Evolutionary conservation across 64 coral and sea anemone genomes (phyloP).

Genomic region (Platygyra sinensis): DNA sequence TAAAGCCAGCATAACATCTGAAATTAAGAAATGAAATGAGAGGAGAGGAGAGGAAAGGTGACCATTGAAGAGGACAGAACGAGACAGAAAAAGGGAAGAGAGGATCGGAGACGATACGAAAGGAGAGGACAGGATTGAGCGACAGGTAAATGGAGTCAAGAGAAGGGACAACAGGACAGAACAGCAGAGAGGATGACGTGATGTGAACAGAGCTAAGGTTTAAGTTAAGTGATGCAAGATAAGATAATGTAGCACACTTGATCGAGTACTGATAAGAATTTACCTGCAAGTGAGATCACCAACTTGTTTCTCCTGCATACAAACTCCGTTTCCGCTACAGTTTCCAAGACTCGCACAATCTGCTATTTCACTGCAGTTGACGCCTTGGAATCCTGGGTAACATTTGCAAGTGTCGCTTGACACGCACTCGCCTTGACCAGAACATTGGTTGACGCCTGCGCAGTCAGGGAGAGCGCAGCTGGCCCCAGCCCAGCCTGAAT

Average conservation of each 20-base stretch:
- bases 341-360: constrained; percentile 43
- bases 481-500: constrained; percentile 53
- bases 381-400: constrained; percentile 59
- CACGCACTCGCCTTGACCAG: constrained; percentile 46
- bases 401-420: constrained; percentile 43
- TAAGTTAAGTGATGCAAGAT: too few species aligned
- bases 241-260: too few species aligned
- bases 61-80: not conserved
- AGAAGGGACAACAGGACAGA: too few species aligned
- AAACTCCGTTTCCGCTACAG: constrained; percentile 51
- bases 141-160: too few species aligned
- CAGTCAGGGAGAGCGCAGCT: constrained; percentile 66
- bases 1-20: constrained; percentile 56
- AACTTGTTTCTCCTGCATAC: constrained; percentile 9
- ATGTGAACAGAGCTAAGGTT: too few species aligned
- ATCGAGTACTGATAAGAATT: too few species aligned
- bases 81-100: too few species aligned
- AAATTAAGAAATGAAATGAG: not conserved
- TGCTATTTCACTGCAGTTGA: constrained; percentile 20
- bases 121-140: too few species aligned
- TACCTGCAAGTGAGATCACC: constrained; percentile 55
- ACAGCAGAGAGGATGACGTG: too few species aligned
- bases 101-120: too few species aligned
- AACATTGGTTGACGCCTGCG: constrained; percentile 47
- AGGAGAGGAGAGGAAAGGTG: not conserved